Conservation (phyloP, 2,888 invertebrate species). For the Galeopsomyia nigrocyanea region DNA sequence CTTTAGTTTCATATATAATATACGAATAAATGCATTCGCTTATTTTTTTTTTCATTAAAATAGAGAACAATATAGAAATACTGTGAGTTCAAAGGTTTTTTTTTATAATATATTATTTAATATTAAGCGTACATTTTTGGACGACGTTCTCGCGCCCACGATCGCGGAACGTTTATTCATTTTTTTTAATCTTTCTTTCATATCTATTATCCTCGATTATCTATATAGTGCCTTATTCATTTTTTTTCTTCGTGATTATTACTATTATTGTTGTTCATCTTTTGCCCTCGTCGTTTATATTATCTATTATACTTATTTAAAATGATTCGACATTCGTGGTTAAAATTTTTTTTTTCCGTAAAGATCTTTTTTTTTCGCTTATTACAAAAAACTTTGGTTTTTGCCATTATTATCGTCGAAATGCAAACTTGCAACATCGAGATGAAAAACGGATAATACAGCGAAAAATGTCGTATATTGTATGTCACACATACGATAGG, state of each 20-base stretch:
- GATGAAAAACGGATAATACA: too few relatives aligned
- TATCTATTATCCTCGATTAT: slow-evolving; percentile 5
- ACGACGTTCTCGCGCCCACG: slow-evolving; percentile 43
- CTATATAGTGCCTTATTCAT: slow-evolving; percentile 23
- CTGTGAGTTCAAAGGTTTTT: slow-evolving; percentile 39
- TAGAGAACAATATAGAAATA: slow-evolving; percentile 48
- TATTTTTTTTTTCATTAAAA: slow-evolving; percentile 43
- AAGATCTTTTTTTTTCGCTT: not conserved
- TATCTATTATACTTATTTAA: slow-evolving; percentile 24
- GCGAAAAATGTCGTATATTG: too few relatives aligned
- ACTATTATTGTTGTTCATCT: slow-evolving; percentile 35
- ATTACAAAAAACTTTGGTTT: slow-evolving; percentile 8
- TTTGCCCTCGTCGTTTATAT: slow-evolving; percentile 16
- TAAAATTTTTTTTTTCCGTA: not conserved
- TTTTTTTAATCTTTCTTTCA: too few relatives aligned
- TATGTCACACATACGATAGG: too few relatives aligned
- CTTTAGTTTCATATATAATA: slow-evolving; percentile 19
- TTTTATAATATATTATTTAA: slow-evolving; percentile 29
- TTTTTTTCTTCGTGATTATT: slow-evolving; percentile 29
- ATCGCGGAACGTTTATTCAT: slow-evolving; percentile 41
- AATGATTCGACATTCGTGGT: slow-evolving; percentile 16
- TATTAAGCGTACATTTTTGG: slow-evolving; percentile 47
- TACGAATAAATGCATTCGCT: slow-evolving; percentile 24
- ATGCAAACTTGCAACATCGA: too few relatives aligned
- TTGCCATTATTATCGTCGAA: too few relatives aligned